Conservation (phyloP, 2,113 vertebrate genomes). For the Chaetura pelagica region DNA sequence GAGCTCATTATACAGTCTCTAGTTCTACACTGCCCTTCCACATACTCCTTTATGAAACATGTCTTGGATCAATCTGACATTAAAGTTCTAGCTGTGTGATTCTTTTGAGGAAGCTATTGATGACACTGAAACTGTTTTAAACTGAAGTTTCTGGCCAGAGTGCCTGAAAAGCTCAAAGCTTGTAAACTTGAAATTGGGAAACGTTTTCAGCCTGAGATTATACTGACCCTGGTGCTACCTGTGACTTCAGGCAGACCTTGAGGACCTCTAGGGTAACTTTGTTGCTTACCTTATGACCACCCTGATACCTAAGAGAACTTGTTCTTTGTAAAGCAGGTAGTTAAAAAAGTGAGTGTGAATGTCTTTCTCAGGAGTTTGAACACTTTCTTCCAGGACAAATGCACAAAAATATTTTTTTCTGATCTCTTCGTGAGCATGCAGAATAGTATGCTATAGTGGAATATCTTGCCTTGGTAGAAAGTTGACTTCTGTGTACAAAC, state of each 20-base stretch:
- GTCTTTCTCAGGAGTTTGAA: not conserved
- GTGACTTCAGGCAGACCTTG: not conserved
- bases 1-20: not conserved
- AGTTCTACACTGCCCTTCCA: not conserved
- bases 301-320: not conserved
- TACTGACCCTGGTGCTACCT: not conserved
- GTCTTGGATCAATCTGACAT: not conserved
- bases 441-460: not conserved
- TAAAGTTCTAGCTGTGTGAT: not conserved
- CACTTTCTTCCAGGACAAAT: not conserved
- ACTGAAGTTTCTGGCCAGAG: not conserved
- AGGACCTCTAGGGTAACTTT: not conserved
- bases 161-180: not conserved
- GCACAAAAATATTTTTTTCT: not conserved
- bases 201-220: not conserved
- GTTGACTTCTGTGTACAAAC: not conserved
- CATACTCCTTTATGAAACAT: not conserved
- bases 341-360: not conserved
- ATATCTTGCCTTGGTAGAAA: not conserved
- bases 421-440: not conserved
- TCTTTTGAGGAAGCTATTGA: not conserved
- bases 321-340: not conserved
- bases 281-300: not conserved
- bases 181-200: not conserved
- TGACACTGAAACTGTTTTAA: not conserved